Percentiles rank a stretch among this genome's conserved stretches.
These are phyloP conservation scores for Balearica regulorum DNA, from an alignment of 2,797 vertebrate genomes.

Conservation along the genomic window DNA sequence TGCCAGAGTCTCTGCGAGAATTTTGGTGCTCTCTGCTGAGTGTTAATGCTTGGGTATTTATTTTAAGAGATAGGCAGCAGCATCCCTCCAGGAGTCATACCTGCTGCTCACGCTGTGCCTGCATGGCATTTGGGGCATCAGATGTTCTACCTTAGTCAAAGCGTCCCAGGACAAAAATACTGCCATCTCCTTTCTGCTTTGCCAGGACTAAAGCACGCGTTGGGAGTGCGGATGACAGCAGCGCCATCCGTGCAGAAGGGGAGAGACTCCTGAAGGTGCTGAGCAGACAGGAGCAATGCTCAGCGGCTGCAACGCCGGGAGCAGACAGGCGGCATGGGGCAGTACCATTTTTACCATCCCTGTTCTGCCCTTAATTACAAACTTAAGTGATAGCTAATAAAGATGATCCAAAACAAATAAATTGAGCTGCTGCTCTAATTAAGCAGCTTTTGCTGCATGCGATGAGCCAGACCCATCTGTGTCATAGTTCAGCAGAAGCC, in stretches of 20 bases:
- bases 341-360: not conserved
- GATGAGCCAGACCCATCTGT: constrained; percentile 15
- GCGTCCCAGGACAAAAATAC: not conserved
- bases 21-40: not conserved
- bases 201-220: not conserved
- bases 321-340: not conserved
- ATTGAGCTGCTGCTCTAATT: constrained; percentile 50
- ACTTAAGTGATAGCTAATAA: constrained; percentile 37
- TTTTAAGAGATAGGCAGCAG: not conserved
- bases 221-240: not conserved
- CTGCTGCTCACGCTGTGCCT: not conserved
- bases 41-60: not conserved
- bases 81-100: not conserved
- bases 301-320: not conserved
- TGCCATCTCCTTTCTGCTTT: not conserved
- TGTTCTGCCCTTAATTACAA: constrained; percentile 6
- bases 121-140: rapidly evolving
- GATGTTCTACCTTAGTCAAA: not conserved
- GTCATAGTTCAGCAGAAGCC: not conserved
- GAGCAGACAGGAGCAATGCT: not conserved
- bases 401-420: constrained; percentile 49
- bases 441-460: constrained; percentile 17
- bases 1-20: not conserved
- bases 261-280: not conserved
- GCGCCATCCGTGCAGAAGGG: not conserved